Base-by-base conservation (phyloP, 1,140 invertebrate species). In the Hypsibius dujardini region DNA sequence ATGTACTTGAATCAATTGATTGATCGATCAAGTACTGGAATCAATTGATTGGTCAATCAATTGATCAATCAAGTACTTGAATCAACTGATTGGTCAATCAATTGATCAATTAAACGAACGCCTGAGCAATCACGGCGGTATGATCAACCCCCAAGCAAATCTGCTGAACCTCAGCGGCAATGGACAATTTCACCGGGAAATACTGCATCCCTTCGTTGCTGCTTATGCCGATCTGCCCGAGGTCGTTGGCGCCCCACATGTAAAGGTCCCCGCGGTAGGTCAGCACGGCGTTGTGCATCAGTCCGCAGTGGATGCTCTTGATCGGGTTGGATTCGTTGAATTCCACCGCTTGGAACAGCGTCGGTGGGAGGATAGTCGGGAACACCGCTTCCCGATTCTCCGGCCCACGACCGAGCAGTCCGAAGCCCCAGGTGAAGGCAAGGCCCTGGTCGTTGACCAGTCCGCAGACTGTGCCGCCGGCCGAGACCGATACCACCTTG, bases 361-460 rank as follows among this genome's bases (percentile, higher is more conserved):
- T 70, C 7, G 72, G 70, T n/a, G 79, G 78, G 40, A 80, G 75
- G 46, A 70, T 70, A 2, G 75, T 71, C 0, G 79, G 79, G 42
- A 14, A 45, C 40, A 56, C 2, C 3, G 74, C 71, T 46, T 74
- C 56, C 62, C 76, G 74, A 42, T 77, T 28, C 42, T 86, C 82
- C 1, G 92, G 92, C 0, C 93, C 93, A 60, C 87, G 83, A 0
- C 93, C 93, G 59, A 97, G 81, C 74, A 94, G 84, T 67, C 94
- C 94, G 79, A 85, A 94, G 7, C 94, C 93, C 93, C 93, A 96
- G 1, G 88, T 86, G 81, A 85, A 95, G 0, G 93, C 89, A 56
- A 89, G 80, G 7, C 90, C 90, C 74, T 84, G 77, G 74, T 88
- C 86, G 81, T 90, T 92, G 69, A 90, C 78, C 15, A 88, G 80